These are phyloP conservation scores for Acipenser ruthenus DNA, from an alignment of 2,797 vertebrate species.

Conservation along the genomic window DNA sequence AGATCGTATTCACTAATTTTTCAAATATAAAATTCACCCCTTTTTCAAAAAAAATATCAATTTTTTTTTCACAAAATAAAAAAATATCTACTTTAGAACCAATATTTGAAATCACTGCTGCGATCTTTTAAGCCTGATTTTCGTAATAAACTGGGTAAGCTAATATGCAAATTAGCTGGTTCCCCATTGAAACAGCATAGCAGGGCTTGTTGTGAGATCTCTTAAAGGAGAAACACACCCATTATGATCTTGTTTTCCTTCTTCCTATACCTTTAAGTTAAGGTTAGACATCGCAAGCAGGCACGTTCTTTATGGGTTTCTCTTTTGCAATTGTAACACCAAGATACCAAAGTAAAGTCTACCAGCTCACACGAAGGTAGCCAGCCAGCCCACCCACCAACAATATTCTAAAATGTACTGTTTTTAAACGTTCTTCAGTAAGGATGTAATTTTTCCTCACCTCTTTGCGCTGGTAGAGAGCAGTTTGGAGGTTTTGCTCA, in stretches of 20 bases:
- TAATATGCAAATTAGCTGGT: conserved; percentile 29
- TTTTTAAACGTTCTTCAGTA: too few species aligned
- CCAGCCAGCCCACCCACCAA: too few species aligned
- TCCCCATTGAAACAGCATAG: conserved; percentile 9
- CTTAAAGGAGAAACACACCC: conserved; percentile 10
- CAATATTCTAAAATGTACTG: too few species aligned
- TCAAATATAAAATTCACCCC: background rate
- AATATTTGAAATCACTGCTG: background rate
- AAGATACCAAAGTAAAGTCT: too few species aligned
- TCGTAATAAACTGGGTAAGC: conserved; percentile 14
- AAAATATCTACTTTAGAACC: background rate
- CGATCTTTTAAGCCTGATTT: background rate
- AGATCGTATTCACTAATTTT: conserved; percentile 6
- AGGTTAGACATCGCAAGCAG: too few species aligned
- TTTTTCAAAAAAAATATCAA: background rate
- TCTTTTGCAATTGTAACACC: too few species aligned
- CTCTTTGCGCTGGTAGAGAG: conserved; percentile 94
- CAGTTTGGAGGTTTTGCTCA: conserved; percentile 95
- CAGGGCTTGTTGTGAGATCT: conserved; percentile 9
- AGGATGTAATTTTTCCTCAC: conserved; percentile 36
- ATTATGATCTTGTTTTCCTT: too few species aligned
- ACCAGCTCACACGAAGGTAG: too few species aligned
- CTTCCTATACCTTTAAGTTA: too few species aligned
- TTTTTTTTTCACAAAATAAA: background rate
- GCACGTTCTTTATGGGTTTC: too few species aligned